phyloP scores from a whole-genome alignment of 2,797 vertebrate species.

The Alectoris magna region DNA sequence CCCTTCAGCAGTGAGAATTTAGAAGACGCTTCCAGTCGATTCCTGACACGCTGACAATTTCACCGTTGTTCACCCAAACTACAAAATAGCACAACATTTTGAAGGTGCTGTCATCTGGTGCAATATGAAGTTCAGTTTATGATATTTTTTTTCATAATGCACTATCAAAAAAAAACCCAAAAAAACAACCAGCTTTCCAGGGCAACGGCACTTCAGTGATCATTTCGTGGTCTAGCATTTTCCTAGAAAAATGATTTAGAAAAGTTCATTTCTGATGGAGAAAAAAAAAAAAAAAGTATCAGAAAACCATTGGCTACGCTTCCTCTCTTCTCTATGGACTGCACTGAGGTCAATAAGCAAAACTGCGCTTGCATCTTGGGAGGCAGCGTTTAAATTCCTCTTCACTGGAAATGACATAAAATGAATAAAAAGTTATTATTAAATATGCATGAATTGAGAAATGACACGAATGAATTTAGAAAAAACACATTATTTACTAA shows the following conservation, averaged over 20 bases:
- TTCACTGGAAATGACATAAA: background rate
- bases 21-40: background rate
- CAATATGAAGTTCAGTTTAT: background rate
- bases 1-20: background rate
- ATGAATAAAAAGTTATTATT: background rate
- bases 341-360: background rate
- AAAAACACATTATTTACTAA: background rate
- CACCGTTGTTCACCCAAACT: background rate
- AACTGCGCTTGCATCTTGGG: background rate
- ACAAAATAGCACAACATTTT: background rate
- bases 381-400: background rate
- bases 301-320: background rate
- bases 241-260: background rate
- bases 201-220: background rate
- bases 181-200: background rate
- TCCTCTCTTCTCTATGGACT: background rate
- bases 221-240: background rate
- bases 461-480: background rate
- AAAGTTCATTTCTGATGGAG: rapidly evolving
- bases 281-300: background rate
- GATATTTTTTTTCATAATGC: background rate
- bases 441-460: background rate
- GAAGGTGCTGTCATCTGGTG: background rate
- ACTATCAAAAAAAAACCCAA: background rate
- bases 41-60: background rate